A percentile compares a stretch with the other conserved stretches of the same genome.
phyloP scores from a whole-genome alignment of 2,797 vertebrate genomes.

The Pipistrellus pygmaeus region DNA sequence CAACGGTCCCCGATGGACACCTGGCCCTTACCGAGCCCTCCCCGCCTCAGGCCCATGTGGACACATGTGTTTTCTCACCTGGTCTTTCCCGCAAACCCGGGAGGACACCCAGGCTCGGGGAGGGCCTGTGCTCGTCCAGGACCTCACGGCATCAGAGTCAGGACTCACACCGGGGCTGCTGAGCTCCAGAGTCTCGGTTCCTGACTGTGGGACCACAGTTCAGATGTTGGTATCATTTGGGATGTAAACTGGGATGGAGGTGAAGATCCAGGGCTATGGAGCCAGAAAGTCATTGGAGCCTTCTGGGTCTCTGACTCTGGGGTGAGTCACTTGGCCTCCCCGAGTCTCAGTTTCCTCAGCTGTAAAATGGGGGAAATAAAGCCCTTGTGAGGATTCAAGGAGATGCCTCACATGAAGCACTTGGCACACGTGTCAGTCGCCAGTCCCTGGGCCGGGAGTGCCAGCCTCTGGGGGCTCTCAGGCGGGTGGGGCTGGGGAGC shows the following conservation, averaged over 20 bases:
- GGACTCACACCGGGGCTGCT: background rate
- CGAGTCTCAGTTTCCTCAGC: background rate
- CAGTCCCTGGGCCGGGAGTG: background rate
- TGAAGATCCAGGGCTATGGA: background rate
- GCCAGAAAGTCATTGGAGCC: background rate
- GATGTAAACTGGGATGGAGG: background rate
- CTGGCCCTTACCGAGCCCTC: background rate
- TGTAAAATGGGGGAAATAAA: background rate
- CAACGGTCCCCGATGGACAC: fast-evolving
- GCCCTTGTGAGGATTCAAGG: background rate
- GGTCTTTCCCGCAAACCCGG: background rate
- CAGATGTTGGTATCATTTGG: background rate
- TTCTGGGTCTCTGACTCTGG: background rate
- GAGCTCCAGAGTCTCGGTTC: background rate
- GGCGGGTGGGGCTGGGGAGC: background rate
- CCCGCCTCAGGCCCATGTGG: background rate
- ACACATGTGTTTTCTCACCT: background rate
- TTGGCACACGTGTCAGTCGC: background rate
- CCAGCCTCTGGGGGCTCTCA: background rate
- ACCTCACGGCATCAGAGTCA: background rate
- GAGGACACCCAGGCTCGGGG: background rate
- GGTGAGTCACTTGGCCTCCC: background rate
- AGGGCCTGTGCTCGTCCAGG: background rate
- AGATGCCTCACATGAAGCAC: background rate
- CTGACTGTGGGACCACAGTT: background rate